Evolutionary conservation across 2,797 vertebrate genomes (phyloP).

Genomic region (Bradypus variegatus): DNA sequence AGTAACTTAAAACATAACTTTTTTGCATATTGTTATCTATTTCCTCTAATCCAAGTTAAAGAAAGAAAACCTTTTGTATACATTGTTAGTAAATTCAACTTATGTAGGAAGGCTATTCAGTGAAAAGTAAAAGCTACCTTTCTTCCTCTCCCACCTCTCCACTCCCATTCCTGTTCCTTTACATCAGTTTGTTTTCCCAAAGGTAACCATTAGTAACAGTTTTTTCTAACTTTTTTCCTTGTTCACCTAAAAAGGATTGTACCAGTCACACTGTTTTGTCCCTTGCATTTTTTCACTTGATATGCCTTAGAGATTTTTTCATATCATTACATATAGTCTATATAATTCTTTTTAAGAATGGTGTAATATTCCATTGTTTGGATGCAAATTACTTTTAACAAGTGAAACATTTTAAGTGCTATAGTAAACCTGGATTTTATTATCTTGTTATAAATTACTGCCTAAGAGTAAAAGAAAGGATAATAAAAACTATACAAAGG

Average conservation of each 20-base stretch:
- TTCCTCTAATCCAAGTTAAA: not conserved
- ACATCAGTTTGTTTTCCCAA: not conserved
- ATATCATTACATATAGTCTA: not conserved
- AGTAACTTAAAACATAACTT: not conserved
- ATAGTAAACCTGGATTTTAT: not conserved
- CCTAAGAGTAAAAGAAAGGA: not conserved
- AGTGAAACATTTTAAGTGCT: conserved; percentile 9
- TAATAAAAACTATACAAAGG: not conserved
- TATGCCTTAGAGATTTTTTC: not conserved
- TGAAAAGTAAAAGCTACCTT: not conserved
- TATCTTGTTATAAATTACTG: not conserved
- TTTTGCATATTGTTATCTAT: not conserved
- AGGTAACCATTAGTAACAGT: not conserved
- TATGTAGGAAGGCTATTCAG: not conserved
- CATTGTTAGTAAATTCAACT: conserved; percentile 7
- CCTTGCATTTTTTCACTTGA: not conserved
- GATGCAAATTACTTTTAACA: conserved; percentile 2
- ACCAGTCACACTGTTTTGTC: not conserved
- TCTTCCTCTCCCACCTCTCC: not conserved
- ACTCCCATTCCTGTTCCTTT: not conserved
- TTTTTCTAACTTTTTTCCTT: not conserved
- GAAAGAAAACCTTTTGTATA: not conserved
- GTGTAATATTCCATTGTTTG: not conserved
- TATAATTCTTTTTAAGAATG: not conserved
- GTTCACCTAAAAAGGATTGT: not conserved